phyloP scores from a whole-genome alignment of 2,113 vertebrate species.

The Baryphthengus martii region DNA sequence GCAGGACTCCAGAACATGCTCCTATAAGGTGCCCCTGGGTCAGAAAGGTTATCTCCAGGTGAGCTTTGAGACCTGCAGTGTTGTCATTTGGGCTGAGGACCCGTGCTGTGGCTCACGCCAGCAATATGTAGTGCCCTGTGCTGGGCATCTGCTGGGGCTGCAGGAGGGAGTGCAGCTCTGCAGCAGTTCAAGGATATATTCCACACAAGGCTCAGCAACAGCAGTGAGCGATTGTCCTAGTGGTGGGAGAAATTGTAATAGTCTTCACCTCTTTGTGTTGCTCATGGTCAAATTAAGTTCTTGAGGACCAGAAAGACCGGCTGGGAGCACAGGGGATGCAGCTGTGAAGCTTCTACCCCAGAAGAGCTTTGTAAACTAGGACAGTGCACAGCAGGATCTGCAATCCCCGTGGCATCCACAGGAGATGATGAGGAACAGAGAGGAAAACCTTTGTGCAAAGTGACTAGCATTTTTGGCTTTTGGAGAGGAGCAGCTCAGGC shows the following conservation, averaged over 20 bases:
- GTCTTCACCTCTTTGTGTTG: not conserved
- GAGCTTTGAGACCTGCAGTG: not conserved
- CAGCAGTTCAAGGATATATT: fast-evolving
- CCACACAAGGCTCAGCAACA: not conserved
- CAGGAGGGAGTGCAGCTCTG: not conserved
- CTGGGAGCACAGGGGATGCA: not conserved
- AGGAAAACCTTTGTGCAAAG: not conserved
- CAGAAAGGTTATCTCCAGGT: not conserved
- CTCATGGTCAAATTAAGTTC: fast-evolving
- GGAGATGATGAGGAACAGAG: not conserved
- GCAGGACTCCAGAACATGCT: not conserved
- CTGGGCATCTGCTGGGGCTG: not conserved
- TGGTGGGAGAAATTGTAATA: not conserved
- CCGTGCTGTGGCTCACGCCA: not conserved
- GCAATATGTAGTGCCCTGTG: not conserved
- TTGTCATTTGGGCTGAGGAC: not conserved
- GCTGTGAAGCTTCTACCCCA: not conserved
- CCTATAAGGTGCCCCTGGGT: not conserved
- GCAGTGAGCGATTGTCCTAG: not conserved
- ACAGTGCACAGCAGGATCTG: not conserved
- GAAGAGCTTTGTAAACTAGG: not conserved
- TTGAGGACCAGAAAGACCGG: not conserved
- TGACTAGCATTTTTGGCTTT: not conserved
- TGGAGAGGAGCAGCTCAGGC: not conserved
- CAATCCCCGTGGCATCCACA: fast-evolving